Conservation (phyloP, 2,888 invertebrate species). For the Drosophila ochracea region DNA sequence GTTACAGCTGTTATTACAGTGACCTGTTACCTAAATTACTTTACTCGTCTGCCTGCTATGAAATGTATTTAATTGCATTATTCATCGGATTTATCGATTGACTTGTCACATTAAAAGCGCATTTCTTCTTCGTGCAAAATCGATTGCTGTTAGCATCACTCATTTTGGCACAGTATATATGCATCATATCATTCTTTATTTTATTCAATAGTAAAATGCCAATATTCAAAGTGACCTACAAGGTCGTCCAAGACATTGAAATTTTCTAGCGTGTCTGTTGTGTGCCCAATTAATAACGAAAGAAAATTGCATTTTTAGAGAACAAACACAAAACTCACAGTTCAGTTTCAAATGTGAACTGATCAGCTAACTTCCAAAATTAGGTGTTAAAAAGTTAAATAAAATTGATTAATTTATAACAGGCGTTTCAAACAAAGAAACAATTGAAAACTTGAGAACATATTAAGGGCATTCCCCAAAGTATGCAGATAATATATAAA, state of each 20-base stretch:
- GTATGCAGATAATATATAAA: neutral
- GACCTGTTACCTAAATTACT: neutral
- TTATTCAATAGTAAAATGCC: neutral
- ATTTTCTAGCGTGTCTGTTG: neutral
- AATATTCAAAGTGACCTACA: slow-evolving; percentile 3
- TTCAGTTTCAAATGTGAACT: slow-evolving; percentile 15
- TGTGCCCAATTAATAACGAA: neutral
- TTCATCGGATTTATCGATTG: neutral
- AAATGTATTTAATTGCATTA: neutral
- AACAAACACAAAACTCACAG: neutral
- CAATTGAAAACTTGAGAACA: neutral
- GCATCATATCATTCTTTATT: neutral
- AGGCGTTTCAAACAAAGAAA: slow-evolving; percentile 8
- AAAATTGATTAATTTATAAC: neutral
- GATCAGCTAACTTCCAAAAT: neutral
- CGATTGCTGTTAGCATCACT: slow-evolving; percentile 42
- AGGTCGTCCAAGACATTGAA: slow-evolving; percentile 23
- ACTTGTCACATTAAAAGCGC: neutral
- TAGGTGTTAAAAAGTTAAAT: slow-evolving; percentile 19
- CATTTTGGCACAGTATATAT: too few relatives aligned
- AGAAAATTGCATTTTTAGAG: slow-evolving; percentile 9
- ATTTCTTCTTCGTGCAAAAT: slow-evolving; percentile 21
- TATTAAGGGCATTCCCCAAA: neutral
- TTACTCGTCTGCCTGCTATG: neutral
- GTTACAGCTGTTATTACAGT: neutral